Conservation (phyloP, 2,113 vertebrate genomes). For the Menura novaehollandiae region DNA sequence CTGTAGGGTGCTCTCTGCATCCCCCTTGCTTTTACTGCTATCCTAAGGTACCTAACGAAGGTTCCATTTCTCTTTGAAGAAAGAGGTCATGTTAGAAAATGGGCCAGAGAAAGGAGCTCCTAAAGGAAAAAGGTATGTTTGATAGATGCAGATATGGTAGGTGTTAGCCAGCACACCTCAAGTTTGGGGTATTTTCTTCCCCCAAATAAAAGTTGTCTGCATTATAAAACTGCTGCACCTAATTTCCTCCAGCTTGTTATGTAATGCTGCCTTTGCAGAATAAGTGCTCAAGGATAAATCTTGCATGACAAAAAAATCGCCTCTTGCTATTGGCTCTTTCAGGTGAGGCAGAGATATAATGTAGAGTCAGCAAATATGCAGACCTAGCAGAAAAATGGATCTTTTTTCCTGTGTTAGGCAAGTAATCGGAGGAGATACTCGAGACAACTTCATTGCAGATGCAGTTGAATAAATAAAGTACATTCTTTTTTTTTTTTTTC, state of each 20-base stretch:
- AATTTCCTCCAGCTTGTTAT: neutral
- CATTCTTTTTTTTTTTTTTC: neutral
- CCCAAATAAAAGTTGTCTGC: neutral
- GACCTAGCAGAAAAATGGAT: slow-evolving; percentile 29
- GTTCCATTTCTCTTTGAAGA: neutral
- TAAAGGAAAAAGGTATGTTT: neutral
- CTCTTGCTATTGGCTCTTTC: neutral
- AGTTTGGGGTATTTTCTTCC: neutral
- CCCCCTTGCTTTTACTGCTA: neutral
- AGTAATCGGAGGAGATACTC: neutral
- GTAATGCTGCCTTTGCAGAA: slow-evolving; percentile 18
- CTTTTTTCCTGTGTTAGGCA: neutral
- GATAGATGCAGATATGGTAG: neutral
- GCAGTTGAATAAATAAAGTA: slow-evolving; percentile 49
- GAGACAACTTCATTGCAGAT: slow-evolving; percentile 27
- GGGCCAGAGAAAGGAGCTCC: neutral
- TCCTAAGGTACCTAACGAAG: neutral
- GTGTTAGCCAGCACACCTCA: neutral
- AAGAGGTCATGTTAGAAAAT: neutral
- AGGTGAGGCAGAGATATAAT: slow-evolving; percentile 31
- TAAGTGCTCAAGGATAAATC: slow-evolving; percentile 43
- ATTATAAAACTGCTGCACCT: neutral
- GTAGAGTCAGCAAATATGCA: slow-evolving; percentile 1
- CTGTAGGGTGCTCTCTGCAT: neutral
- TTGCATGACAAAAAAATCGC: slow-evolving; percentile 38